These are phyloP conservation scores for Pangasius djambal DNA, from an alignment of 2,797 vertebrate species.

Conservation along the genomic window DNA sequence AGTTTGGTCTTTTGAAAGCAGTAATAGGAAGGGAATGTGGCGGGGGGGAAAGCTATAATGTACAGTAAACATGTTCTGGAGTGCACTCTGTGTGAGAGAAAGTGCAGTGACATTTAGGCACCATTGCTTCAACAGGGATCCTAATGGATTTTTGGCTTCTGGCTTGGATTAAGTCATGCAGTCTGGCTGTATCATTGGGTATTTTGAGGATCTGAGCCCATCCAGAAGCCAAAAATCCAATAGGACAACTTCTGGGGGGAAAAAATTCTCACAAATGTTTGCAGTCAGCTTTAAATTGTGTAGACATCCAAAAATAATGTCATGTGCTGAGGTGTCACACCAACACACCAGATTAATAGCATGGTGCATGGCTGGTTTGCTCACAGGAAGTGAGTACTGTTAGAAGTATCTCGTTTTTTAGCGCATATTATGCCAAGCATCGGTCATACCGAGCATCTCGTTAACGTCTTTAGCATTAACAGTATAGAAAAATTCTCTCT, in stretches of 20 bases:
- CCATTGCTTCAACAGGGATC: conserved; percentile 33
- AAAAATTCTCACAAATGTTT: not conserved
- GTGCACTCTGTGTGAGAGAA: conserved; percentile 25
- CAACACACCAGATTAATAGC: not conserved
- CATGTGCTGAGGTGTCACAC: not conserved
- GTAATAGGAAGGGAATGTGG: conserved; percentile 1
- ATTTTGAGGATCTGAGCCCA: conserved; percentile 29
- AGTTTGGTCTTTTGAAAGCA: conserved; percentile 34
- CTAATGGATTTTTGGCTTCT: conserved; percentile 46
- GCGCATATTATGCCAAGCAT: not conserved
- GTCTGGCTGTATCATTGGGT: conserved; percentile 24
- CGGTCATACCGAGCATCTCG: not conserved
- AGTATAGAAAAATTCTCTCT: not conserved
- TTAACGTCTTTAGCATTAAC: not conserved
- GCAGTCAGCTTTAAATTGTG: not conserved
- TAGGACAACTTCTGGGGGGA: not conserved
- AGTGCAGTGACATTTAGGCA: conserved; percentile 43
- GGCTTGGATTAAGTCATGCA: conserved; percentile 30
- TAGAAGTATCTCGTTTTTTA: not conserved
- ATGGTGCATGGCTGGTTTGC: not conserved
- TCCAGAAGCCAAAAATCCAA: conserved; percentile 28
- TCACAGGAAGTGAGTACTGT: not conserved
- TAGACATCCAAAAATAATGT: conserved; percentile 5
- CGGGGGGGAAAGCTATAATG: not conserved
- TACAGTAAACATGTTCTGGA: conserved; percentile 1